phyloP scores from a whole-genome alignment of 2,113 vertebrate species.

The Butastur rufipennis region DNA sequence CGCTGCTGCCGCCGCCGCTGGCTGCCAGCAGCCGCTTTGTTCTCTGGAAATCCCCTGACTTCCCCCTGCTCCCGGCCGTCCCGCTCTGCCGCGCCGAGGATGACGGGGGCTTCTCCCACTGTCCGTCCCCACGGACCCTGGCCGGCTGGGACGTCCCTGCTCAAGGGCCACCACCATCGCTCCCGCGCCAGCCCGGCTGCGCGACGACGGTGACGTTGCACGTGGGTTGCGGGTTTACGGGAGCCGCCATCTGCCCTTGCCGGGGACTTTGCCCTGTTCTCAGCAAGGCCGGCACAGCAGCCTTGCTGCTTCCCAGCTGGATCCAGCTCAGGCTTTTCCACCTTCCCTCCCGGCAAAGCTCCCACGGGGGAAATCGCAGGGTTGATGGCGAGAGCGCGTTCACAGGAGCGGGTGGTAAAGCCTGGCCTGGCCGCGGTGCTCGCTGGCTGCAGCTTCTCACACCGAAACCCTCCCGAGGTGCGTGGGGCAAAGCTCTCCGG shows the following conservation, averaged over 20 bases:
- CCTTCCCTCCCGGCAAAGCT: not conserved
- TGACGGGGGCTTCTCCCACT: not conserved
- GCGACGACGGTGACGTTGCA: fast-evolving
- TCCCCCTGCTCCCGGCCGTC: not conserved
- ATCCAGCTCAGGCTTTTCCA: not conserved
- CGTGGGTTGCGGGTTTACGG: fast-evolving
- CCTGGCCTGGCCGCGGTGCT: not conserved
- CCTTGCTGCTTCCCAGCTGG: not conserved
- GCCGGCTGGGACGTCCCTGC: not conserved
- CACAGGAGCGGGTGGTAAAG: not conserved
- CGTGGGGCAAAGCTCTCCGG: not conserved
- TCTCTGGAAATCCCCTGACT: conserved; percentile 49
- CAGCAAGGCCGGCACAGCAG: not conserved
- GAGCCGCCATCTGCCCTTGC: not conserved
- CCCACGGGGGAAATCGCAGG: not conserved
- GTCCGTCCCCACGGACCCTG: not conserved
- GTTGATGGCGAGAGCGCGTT: not conserved
- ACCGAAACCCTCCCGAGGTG: fast-evolving
- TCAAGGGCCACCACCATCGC: not conserved
- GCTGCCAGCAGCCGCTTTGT: conserved; percentile 53
- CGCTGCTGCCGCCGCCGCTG: not conserved
- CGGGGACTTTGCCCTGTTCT: conserved; percentile 24
- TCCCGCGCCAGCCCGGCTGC: not conserved
- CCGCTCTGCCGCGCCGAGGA: fast-evolving
- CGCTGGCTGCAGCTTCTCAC: not conserved